phyloP scores from a whole-genome alignment of 2,797 vertebrate species.

The Alcedo quadribrachys region DNA sequence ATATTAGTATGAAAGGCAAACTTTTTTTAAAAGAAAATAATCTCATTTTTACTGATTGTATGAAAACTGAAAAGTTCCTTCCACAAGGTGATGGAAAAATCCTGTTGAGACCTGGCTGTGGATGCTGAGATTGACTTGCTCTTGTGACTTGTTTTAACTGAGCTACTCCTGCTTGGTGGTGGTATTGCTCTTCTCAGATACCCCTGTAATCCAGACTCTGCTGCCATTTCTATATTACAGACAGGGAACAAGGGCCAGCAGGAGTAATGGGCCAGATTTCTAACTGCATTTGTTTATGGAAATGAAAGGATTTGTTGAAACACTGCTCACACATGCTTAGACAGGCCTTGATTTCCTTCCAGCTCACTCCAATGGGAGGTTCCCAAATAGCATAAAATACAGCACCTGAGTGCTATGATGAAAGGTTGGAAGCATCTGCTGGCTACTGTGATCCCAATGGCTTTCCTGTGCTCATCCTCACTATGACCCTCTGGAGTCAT shows the following conservation, averaged over 20 bases:
- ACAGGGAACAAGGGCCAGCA: background rate
- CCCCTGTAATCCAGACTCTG: background rate
- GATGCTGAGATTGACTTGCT: background rate
- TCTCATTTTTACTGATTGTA: background rate
- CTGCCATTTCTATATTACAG: background rate
- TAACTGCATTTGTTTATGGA: background rate
- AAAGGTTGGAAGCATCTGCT: background rate
- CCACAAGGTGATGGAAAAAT: background rate
- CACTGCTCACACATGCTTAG: background rate
- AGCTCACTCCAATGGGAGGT: background rate
- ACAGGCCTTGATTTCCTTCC: constrained; percentile 25
- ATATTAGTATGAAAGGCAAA: constrained; percentile 18
- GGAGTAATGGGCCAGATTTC: background rate
- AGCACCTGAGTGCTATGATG: background rate
- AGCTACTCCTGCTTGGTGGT: background rate
- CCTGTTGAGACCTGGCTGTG: background rate
- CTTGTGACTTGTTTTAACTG: background rate
- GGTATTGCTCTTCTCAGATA: background rate
- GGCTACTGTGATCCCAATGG: background rate
- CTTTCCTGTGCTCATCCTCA: background rate
- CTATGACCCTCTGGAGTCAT: background rate
- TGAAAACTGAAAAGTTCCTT: background rate
- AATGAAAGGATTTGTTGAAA: constrained; percentile 36
- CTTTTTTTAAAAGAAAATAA: background rate
- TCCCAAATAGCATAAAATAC: background rate